Percentiles rank a stretch among this genome's conserved stretches.
Evolutionary conservation across 2,113 vertebrate species (phyloP).

Genomic region (Pluvianellus socialis): DNA sequence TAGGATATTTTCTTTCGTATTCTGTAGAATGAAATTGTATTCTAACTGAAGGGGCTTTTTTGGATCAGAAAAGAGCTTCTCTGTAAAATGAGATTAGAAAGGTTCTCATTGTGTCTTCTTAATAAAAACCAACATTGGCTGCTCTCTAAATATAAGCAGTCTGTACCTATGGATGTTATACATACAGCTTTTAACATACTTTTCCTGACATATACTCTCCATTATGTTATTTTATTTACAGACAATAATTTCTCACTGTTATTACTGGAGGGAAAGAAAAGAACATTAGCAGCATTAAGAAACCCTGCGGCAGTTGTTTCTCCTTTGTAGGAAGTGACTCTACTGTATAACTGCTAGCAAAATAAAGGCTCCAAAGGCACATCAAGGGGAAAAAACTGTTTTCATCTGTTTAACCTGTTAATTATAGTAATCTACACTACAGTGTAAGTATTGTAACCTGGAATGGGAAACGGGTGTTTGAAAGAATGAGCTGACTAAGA

Average conservation of each 20-base stretch:
- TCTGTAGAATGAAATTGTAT: background rate
- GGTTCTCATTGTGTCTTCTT: background rate
- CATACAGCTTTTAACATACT: constrained; percentile 10
- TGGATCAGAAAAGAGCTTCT: background rate
- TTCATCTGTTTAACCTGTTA: constrained; percentile 67
- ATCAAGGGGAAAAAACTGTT: constrained; percentile 61
- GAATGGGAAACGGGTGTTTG: constrained; percentile 54
- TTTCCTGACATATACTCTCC: constrained; percentile 31
- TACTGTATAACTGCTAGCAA: constrained; percentile 18
- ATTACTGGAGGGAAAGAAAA: constrained; percentile 57
- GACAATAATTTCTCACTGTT: constrained; percentile 62
- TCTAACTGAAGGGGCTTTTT: background rate
- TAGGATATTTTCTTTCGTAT: background rate
- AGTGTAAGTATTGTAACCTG: constrained; percentile 59
- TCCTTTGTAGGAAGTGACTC: constrained; percentile 46
- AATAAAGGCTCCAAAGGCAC: constrained; percentile 51
- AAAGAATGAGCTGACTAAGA: constrained; percentile 60
- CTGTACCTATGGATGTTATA: background rate
- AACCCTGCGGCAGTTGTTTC: constrained; percentile 23
- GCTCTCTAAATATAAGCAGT: background rate
- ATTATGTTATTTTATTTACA: constrained; percentile 62
- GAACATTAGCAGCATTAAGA: constrained; percentile 48
- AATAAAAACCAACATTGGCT: background rate
- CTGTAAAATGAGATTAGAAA: background rate
- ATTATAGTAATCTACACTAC: constrained; percentile 59